Evolutionary conservation across 2,797 vertebrate genomes (phyloP).

Genomic region (Protonibea diacanthus): DNA sequence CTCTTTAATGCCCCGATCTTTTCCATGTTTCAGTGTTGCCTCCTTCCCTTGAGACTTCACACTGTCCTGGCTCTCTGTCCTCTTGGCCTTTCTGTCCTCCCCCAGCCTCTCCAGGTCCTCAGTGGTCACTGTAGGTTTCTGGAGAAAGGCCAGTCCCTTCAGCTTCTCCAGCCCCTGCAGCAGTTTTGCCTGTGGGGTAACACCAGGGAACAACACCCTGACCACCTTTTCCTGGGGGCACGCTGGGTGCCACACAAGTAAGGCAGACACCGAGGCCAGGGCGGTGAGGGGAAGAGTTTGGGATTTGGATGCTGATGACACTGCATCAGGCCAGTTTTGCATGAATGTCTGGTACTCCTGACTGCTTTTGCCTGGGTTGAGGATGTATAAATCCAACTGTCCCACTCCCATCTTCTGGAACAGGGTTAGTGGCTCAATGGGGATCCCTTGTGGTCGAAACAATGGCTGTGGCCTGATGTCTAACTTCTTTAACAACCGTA

Average conservation of each 20-base stretch:
- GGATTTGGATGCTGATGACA: conserved; percentile 61
- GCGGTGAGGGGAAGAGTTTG: conserved; percentile 82
- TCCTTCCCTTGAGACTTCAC: conserved; percentile 83
- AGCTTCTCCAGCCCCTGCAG: conserved; percentile 93
- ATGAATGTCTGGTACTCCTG: conserved; percentile 89
- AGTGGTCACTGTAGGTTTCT: conserved; percentile 80
- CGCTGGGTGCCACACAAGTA: conserved; percentile 95
- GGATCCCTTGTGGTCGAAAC: conserved; percentile 78
- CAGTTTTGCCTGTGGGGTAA: conserved; percentile 91
- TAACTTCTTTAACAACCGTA: conserved; percentile 88
- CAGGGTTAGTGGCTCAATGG: conserved; percentile 89
- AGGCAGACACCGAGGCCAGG: conserved; percentile 87
- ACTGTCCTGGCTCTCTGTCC: conserved; percentile 90
- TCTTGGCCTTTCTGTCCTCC: conserved; percentile 77
- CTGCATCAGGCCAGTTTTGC: conserved; percentile 86
- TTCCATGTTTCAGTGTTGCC: conserved; percentile 61
- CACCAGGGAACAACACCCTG: conserved; percentile 93
- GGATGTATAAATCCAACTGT: conserved; percentile 92
- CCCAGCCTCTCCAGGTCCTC: conserved; percentile 79
- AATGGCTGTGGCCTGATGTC: conserved; percentile 88
- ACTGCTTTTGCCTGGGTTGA: conserved; percentile 90
- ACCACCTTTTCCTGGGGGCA: conserved; percentile 92
- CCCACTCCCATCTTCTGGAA: conserved; percentile 99
- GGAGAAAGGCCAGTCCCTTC: conserved; percentile 91
- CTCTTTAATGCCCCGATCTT: conserved; percentile 69